Conservation (phyloP, 2,797 vertebrate genomes). For the Malacoctenus gilli region DNA sequence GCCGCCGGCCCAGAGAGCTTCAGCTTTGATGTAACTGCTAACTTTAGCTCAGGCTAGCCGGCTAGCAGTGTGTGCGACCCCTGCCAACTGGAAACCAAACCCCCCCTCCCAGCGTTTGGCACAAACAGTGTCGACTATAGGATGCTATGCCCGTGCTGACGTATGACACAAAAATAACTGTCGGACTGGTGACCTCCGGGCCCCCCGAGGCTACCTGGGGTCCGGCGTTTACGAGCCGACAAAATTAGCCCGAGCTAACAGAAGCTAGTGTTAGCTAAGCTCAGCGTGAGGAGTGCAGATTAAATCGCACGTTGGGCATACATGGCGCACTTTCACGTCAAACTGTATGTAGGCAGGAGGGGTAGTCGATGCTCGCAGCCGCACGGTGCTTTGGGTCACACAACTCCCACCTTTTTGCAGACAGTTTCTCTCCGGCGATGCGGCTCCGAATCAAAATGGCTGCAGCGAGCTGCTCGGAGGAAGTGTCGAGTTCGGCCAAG, state of each 20-base stretch:
- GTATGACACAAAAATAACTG: slow-evolving; percentile 1
- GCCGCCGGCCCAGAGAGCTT: no score
- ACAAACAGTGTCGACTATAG: no score
- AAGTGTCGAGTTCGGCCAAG: slow-evolving; percentile 39
- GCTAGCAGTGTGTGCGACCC: no score
- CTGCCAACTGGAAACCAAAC: no score
- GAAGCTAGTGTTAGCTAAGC: slow-evolving; percentile 47
- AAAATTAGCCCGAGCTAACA: slow-evolving; percentile 45
- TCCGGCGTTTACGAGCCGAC: slow-evolving; percentile 10
- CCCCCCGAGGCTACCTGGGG: neutral
- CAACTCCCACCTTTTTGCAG: slow-evolving; percentile 69
- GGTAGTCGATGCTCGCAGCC: neutral
- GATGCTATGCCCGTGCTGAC: neutral
- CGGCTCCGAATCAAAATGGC: slow-evolving; percentile 82
- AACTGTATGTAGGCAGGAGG: no score
- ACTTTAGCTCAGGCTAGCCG: no score
- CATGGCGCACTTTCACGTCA: no score
- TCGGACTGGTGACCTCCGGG: neutral
- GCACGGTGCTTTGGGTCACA: slow-evolving; percentile 31
- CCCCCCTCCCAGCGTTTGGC: no score
- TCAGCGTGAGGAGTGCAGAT: neutral
- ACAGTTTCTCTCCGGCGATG: slow-evolving; percentile 54
- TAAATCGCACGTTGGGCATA: no score
- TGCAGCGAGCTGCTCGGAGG: slow-evolving; percentile 50
- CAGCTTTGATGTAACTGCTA: no score